Conservation (phyloP, 2,888 invertebrate genomes). For the Spicauda simplicius region DNA sequence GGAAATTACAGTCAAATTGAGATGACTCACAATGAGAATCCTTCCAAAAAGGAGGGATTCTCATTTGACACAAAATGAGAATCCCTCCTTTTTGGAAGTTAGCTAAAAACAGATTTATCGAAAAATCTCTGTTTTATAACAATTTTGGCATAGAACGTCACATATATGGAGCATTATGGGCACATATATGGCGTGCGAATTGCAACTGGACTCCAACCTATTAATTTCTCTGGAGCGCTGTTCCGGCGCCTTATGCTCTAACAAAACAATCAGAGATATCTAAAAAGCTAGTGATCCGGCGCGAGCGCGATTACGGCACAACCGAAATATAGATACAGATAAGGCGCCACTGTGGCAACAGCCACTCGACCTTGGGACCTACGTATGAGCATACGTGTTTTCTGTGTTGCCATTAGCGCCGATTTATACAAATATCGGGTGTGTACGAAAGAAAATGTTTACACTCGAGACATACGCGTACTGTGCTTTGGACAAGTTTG, state of each 20-base stretch:
- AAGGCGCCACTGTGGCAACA: conserved; percentile 29
- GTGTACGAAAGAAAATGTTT: neutral
- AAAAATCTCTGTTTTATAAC: no score
- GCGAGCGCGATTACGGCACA: conserved; percentile 13
- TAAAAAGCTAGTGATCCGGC: conserved; percentile 5
- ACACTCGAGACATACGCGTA: neutral
- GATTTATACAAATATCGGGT: neutral
- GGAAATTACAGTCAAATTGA: no score
- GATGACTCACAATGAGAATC: no score
- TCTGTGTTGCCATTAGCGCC: neutral
- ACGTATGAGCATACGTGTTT: neutral
- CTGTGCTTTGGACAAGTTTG: neutral
- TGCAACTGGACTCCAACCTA: no score
- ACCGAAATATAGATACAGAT: conserved; percentile 33
- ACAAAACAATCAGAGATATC: conserved; percentile 9
- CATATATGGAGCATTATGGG: no score
- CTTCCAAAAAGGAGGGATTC: no score
- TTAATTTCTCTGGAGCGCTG: neutral
- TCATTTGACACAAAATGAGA: no score
- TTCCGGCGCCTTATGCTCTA: neutral
- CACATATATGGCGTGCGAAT: no score
- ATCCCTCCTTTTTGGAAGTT: no score
- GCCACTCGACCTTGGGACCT: conserved; percentile 24
- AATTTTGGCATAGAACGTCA: no score
- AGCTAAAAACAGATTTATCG: no score